Evolutionary conservation across 30 jellyfish, hydroid and myxozoan species (phyloP).

Genomic region (Cassiopea xamachana): DNA sequence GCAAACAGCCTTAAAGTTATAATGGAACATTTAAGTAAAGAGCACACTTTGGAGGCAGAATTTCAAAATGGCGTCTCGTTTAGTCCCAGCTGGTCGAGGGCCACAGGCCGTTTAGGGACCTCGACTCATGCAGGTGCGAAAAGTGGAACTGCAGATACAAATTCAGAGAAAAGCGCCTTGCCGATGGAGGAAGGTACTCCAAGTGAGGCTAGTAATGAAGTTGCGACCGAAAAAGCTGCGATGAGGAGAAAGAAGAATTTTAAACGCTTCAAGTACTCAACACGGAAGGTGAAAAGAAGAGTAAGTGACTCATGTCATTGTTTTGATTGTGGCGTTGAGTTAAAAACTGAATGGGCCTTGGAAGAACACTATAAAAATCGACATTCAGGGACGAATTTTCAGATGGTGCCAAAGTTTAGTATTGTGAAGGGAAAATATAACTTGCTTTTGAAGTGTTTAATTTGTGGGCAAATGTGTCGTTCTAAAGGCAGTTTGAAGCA

Average conservation of each 20-base stretch:
- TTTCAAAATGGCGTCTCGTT: not conserved
- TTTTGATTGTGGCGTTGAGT: slow-evolving; percentile 35
- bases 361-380: slow-evolving; percentile 51
- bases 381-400: slow-evolving; percentile 61
- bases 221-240: not conserved
- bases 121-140: not conserved
- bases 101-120: not conserved
- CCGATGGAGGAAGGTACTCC: not conserved
- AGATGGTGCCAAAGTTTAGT: slow-evolving; percentile 63
- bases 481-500: slow-evolving; percentile 40
- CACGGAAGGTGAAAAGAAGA: slow-evolving; percentile 1
- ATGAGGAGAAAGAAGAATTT: not conserved
- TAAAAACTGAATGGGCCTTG: slow-evolving; percentile 66
- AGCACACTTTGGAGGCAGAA: not conserved
- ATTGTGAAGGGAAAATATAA: slow-evolving; percentile 40
- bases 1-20: not conserved
- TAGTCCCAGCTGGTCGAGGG: not conserved
- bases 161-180: not conserved
- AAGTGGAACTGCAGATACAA: not conserved
- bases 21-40: slow-evolving; percentile 11
- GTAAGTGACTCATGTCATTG: slow-evolving; percentile 42
- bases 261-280: not conserved
- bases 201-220: not conserved
- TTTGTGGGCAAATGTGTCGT: slow-evolving; percentile 66
- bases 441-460: slow-evolving; percentile 46